These are phyloP conservation scores for Subacronicta megacephala DNA, from an alignment of 2,888 invertebrate genomes.

Conservation along the genomic window DNA sequence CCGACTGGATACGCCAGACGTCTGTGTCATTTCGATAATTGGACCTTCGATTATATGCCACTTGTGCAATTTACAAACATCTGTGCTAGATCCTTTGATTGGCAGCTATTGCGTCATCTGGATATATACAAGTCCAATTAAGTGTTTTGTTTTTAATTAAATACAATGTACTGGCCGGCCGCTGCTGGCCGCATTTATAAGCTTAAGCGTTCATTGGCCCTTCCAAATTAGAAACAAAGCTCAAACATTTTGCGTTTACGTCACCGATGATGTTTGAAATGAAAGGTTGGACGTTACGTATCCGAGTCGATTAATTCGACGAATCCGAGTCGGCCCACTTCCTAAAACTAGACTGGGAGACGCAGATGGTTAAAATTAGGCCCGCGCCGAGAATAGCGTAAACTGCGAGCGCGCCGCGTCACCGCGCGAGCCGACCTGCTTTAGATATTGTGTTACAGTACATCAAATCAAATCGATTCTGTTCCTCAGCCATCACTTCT, in stretches of 20 bases:
- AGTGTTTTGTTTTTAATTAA: constrained; percentile 72
- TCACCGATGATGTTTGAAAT: constrained; percentile 40
- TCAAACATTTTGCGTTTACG: constrained; percentile 35
- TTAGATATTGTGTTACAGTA: constrained; percentile 86
- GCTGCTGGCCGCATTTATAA: constrained; percentile 39
- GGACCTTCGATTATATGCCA: constrained; percentile 75
- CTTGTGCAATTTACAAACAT: constrained; percentile 81
- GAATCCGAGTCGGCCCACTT: constrained; percentile 84
- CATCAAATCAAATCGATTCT: constrained; percentile 65
- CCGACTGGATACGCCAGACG: constrained; percentile 66
- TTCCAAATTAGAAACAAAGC: constrained; percentile 31
- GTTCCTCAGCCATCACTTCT: constrained; percentile 58
- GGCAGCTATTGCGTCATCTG: constrained; percentile 80
- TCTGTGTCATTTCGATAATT: constrained; percentile 88
- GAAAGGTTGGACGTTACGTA: constrained; percentile 55
- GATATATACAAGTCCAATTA: constrained; percentile 80
- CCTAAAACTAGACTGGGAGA: constrained; percentile 88
- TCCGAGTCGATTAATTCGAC: constrained; percentile 73
- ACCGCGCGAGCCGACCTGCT: constrained; percentile 73
- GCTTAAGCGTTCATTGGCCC: constrained; percentile 47
- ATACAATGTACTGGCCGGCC: constrained; percentile 51
- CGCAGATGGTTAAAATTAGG: constrained; percentile 90
- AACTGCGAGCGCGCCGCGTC: constrained; percentile 82
- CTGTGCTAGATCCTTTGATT: constrained; percentile 81
- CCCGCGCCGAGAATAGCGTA: constrained; percentile 86